Base-by-base conservation (phyloP, 1,140 invertebrate species). In the Oedothorax gibbosus region DNA sequence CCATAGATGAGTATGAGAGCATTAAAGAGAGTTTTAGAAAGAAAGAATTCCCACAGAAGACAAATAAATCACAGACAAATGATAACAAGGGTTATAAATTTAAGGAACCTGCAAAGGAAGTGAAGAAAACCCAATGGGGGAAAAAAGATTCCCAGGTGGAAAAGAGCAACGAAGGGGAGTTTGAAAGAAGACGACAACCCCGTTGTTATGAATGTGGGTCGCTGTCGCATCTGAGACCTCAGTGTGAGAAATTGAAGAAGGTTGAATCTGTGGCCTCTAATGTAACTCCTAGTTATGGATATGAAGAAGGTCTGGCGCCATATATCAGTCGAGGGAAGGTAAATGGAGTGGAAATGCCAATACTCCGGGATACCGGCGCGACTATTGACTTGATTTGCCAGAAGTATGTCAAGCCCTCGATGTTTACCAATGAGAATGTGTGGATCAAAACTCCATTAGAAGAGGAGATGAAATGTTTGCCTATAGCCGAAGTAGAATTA, bases 341-440 rank as follows among this genome's bases (percentile, higher is more conserved):
- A 77, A 77, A 77, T 64, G 75, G 75, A 35, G 18, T 77, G 11
- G 15, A 64, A 51, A 77, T 64, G 75, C 14, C 50, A 0, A 77
- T 77, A 50, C n/a, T 56, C n/a, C 6, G 72, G 60, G 75, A 77
- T n/a, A 64, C 75, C 50, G 75, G 75, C n/a, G 75, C 75, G 2
- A 64, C 57, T 64, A 7, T 77, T 6, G 75, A 77, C 64, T 21
- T 77, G 21, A 51, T 20, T 7, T 8, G n/a, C 72, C 54, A 10
- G 35, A 35, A 35, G 35, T 35, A 35, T 35, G 35, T 5, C 1
- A 35, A 5, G 2, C 35, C 35, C 11, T 7, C 0, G 54, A n/a
- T 57, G 72, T 75, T 18, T 75, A 75, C 9, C 4, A 75, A 60
- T 60, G 54, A 75, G 15, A 75, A 35, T 54, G 21, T 35, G 20